Base-by-base conservation (phyloP, 2,888 invertebrate species). In the Anorthoa munda region DNA sequence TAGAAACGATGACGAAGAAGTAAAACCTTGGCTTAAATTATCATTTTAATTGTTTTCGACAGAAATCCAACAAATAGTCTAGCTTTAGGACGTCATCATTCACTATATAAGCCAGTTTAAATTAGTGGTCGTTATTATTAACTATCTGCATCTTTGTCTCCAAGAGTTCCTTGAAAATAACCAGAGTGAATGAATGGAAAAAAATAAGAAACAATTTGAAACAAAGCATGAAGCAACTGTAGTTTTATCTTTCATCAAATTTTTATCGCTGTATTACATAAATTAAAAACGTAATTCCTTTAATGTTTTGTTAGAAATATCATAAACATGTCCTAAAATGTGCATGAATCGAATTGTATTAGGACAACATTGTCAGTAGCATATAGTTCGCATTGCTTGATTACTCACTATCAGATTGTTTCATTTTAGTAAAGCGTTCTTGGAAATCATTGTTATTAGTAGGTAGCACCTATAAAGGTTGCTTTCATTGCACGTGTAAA, bases 301-400 rank as follows among this genome's bases (percentile, higher is more conserved):
- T 26, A 71, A 72, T 82, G 70, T 86, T 85, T 79, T 74, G 13
- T 56, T 65, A 72, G 46, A 58, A 71, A 60, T 63, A 66, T 79
- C 84, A 82, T 77, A 84, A 85, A 64, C 82, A 69, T 75, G 66
- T 75, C 82, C 50, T 26, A 45, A 83, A 76, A 50, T 66, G 13
- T 61, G 45, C 60, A 51, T 61, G 72, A 51, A 64, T 70, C 82
- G 51, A 84, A 82, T 83, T 72, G 76, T 81, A 72, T 79, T 79
- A 72, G 48, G 64, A 11, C 67, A 78, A 79, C 72, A 77, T 71
- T 50, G 60, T 76, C 61, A 58, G 48, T 56, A 83, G 73, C 81
- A 68, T 81, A 59, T 21, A 74, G 59, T 72, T 66, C n/a, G 59
- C 76, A 56, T 73, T 59, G 70, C 73, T 56, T 53, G 48, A 84